These are phyloP conservation scores for Eurystomus gularis DNA, from an alignment of 2,113 vertebrate species.

Conservation along the genomic window DNA sequence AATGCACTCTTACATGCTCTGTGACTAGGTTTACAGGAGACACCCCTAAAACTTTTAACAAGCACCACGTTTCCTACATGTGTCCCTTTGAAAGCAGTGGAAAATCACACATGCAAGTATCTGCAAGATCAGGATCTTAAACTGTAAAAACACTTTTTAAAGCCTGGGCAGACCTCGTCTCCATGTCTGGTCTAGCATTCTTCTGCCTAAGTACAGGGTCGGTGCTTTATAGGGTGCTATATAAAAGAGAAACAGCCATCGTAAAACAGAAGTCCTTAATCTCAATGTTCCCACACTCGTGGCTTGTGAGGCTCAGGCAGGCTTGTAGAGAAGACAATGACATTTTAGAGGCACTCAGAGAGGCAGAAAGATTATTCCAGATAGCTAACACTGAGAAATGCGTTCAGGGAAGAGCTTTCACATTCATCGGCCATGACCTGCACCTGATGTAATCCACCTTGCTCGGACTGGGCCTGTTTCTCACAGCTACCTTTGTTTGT, in stretches of 20 bases:
- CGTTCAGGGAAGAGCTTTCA: constrained; percentile 19
- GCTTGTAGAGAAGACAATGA: background rate
- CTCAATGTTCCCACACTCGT: background rate
- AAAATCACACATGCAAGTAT: background rate
- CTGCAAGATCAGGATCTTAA: background rate
- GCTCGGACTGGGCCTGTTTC: background rate
- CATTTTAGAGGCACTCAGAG: background rate
- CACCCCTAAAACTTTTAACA: background rate
- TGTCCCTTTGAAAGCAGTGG: background rate
- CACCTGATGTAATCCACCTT: constrained; percentile 37
- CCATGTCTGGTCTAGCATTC: background rate
- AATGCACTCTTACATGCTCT: rapidly evolving
- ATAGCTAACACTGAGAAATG: background rate
- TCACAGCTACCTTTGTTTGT: constrained; percentile 56
- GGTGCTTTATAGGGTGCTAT: background rate
- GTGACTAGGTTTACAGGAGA: background rate
- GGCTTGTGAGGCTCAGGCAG: background rate
- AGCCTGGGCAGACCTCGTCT: background rate
- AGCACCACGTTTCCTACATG: background rate
- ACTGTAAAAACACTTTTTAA: background rate
- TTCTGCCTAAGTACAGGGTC: background rate
- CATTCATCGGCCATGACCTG: constrained; percentile 2
- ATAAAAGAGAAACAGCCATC: background rate
- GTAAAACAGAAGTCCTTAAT: background rate
- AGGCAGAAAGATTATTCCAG: constrained; percentile 19